Percentiles rank a stretch among this genome's conserved stretches.
Evolutionary conservation across 2,797 vertebrate species (phyloP).

Genomic region (Pangasius macronema): DNA sequence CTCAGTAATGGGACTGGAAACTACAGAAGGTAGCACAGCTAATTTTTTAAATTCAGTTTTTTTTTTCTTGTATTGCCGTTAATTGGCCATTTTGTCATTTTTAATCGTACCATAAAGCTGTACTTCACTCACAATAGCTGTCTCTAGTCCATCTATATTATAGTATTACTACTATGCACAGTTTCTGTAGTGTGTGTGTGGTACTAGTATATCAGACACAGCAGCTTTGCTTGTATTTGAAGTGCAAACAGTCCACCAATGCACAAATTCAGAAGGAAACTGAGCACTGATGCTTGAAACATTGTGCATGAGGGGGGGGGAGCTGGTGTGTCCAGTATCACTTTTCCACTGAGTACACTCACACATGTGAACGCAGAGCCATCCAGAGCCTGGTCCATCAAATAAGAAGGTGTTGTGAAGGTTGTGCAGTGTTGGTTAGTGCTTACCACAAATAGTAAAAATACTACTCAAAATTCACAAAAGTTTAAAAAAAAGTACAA

Average conservation of each 20-base stretch:
- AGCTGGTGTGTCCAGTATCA: background rate
- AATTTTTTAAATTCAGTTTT: background rate
- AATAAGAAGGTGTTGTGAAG: background rate
- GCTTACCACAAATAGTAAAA: background rate
- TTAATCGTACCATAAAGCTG: background rate
- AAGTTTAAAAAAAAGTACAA: background rate
- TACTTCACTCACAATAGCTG: background rate
- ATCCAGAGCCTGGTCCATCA: background rate
- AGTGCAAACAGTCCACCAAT: background rate
- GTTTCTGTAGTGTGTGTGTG: background rate
- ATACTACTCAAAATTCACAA: background rate
- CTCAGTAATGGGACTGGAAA: background rate
- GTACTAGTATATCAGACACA: background rate
- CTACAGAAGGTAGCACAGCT: background rate
- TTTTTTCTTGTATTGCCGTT: background rate
- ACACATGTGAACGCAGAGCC: background rate
- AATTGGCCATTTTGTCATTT: background rate
- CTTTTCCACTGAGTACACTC: background rate
- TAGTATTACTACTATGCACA: background rate
- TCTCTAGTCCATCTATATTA: background rate
- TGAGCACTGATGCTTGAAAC: background rate
- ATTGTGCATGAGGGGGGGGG: background rate
- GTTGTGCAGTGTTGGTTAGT: background rate
- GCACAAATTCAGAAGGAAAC: background rate
- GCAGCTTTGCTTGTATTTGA: background rate